Percentiles rank a stretch among this genome's conserved stretches.
Conservation (phyloP, 2,113 vertebrate species). For the rabbit (Oryctolagus cuniculus) region mOryCun1.1 NC_091453.1:108096001-108096500, state of each 20-base stretch:
- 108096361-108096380: slow-evolving; percentile 57
- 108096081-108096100: slow-evolving; percentile 60
- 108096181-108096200: neutral
- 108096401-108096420: slow-evolving; percentile 70
- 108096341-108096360: slow-evolving; percentile 55
- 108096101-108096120: slow-evolving; percentile 35
- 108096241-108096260: slow-evolving; percentile 36
- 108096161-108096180: neutral
- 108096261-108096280: neutral
- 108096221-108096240: slow-evolving; percentile 50
- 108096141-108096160: slow-evolving; percentile 1
- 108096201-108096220: slow-evolving; percentile 18
- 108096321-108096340: slow-evolving; percentile 63
- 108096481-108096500: slow-evolving; percentile 51
- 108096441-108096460: slow-evolving; percentile 40
- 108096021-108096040: slow-evolving; percentile 60
- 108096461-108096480: neutral
- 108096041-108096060: slow-evolving; percentile 77
- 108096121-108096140: slow-evolving; percentile 70
- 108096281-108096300: slow-evolving; percentile 19
- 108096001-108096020: slow-evolving; percentile 52
- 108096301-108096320: slow-evolving; percentile 74
- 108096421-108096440: slow-evolving; percentile 61
- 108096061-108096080: slow-evolving; percentile 74
- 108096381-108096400: slow-evolving; percentile 53